phyloP scores from a whole-genome alignment of 2,113 vertebrate species.

The Rafetus swinhoei region DNA sequence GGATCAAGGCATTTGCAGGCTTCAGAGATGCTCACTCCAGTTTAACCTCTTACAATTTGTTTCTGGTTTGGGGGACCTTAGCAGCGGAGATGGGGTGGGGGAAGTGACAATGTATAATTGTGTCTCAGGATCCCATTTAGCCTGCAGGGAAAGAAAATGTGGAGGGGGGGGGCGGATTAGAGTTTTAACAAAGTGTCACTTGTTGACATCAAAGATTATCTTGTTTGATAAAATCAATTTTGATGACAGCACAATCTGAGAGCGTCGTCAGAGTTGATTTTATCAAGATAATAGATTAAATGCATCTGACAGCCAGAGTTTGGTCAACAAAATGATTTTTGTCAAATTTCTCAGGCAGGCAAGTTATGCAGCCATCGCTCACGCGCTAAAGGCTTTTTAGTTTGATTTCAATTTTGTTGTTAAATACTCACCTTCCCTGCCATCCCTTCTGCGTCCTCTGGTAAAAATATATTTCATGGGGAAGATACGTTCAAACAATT shows the following conservation, averaged over 20 bases:
- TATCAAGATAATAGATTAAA: constrained; percentile 58
- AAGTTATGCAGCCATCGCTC: fast-evolving
- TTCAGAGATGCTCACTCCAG: not conserved
- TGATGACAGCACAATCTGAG: constrained; percentile 35
- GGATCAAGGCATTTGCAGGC: not conserved
- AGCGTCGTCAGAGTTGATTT: constrained; percentile 50
- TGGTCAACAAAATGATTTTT: constrained; percentile 37
- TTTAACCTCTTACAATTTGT: not conserved
- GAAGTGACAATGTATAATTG: constrained; percentile 9
- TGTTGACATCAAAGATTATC: constrained; percentile 6
- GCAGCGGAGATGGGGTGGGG: no score
- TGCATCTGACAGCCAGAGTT: constrained; percentile 29
- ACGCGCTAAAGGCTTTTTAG: fast-evolving
- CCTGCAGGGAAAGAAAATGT: not conserved
- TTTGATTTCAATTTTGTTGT: not conserved
- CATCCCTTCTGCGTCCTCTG: not conserved
- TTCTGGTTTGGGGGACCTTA: not conserved
- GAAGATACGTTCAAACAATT: not conserved
- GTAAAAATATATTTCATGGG: not conserved
- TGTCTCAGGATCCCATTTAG: not conserved
- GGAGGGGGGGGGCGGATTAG: not conserved
- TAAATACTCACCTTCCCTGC: not conserved
- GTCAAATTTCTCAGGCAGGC: not conserved
- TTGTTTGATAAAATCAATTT: constrained; percentile 46
- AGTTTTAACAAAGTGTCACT: not conserved